These are phyloP conservation scores for Halcyon leucocephala DNA, from an alignment of 2,797 vertebrate genomes.

Conservation along the genomic window DNA sequence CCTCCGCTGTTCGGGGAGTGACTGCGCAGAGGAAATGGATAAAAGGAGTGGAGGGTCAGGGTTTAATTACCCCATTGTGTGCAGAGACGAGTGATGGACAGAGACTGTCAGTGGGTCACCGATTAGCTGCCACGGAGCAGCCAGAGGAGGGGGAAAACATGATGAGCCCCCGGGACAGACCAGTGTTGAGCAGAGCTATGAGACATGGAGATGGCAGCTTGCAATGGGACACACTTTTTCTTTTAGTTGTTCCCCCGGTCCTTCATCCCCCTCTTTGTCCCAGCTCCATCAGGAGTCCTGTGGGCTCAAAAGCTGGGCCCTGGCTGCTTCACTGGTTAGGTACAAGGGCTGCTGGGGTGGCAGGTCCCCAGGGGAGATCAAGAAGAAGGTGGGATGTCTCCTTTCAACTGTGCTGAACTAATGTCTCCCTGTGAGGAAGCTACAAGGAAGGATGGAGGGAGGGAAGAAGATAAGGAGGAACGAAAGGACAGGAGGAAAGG, in stretches of 20 bases:
- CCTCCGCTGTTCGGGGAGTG: neutral
- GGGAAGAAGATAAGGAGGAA: neutral
- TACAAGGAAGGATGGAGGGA: neutral
- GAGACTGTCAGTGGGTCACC: slow-evolving; percentile 62
- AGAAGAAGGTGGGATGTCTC: neutral
- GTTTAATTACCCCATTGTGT: slow-evolving; percentile 78
- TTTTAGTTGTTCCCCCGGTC: neutral
- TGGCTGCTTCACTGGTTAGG: neutral
- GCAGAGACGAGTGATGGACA: slow-evolving; percentile 62
- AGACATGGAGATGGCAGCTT: neutral
- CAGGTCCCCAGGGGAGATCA: neutral
- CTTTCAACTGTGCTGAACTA: neutral
- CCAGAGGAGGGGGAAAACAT: neutral
- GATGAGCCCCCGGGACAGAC: slow-evolving; percentile 11
- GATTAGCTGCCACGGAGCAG: slow-evolving; percentile 30
- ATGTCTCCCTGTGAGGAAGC: neutral
- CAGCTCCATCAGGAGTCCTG: neutral
- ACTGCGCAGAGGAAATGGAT: slow-evolving; percentile 68
- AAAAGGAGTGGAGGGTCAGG: slow-evolving; percentile 72
- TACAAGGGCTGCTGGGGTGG: neutral
- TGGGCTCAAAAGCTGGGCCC: neutral
- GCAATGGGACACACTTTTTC: neutral
- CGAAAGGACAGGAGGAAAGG: neutral
- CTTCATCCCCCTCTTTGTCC: neutral
- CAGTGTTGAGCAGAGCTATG: neutral